Percentiles rank a stretch among this genome's conserved stretches.
Evolutionary conservation across 1,140 invertebrate genomes (phyloP).

Genomic region (Phocides pigmalion): DNA sequence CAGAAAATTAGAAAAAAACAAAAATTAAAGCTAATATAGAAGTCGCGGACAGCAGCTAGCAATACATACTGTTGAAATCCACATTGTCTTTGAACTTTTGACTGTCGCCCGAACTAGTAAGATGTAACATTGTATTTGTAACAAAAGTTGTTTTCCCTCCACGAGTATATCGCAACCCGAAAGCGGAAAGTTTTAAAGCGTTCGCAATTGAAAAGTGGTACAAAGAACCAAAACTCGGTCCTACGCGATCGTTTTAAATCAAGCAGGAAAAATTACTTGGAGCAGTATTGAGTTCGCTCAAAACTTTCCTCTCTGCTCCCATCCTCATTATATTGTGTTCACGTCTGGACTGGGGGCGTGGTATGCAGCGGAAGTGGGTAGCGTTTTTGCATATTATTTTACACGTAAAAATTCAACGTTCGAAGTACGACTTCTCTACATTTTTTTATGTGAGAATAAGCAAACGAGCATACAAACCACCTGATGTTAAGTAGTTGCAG

Average conservation of each 20-base stretch:
- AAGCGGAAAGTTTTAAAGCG: slow-evolving; percentile 34
- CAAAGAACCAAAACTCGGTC: slow-evolving; percentile 64
- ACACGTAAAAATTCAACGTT: neutral
- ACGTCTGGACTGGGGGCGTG: slow-evolving; percentile 55
- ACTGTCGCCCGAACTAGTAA: too few species aligned
- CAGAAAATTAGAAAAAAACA: too few species aligned
- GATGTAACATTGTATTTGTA: neutral
- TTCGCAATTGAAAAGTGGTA: slow-evolving; percentile 51
- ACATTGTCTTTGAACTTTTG: too few species aligned
- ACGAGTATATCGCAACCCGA: slow-evolving; percentile 16
- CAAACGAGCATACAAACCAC: too few species aligned
- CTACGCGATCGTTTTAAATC: slow-evolving; percentile 74
- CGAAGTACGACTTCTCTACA: neutral
- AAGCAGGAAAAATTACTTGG: slow-evolving; percentile 76
- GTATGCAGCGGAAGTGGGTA: slow-evolving; percentile 8
- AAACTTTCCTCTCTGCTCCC: slow-evolving; percentile 71
- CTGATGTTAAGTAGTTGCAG: too few species aligned
- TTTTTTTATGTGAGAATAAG: too few species aligned
- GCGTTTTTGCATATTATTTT: slow-evolving; percentile 3
- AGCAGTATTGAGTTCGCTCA: slow-evolving; percentile 72
- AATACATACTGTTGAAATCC: too few species aligned
- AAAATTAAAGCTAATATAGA: too few species aligned
- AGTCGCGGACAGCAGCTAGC: too few species aligned
- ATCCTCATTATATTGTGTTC: slow-evolving; percentile 80
- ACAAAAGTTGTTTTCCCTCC: slow-evolving; percentile 27